phyloP scores from a whole-genome alignment of 2,888 invertebrate species.

The Zaprionus obscuricornis region DNA sequence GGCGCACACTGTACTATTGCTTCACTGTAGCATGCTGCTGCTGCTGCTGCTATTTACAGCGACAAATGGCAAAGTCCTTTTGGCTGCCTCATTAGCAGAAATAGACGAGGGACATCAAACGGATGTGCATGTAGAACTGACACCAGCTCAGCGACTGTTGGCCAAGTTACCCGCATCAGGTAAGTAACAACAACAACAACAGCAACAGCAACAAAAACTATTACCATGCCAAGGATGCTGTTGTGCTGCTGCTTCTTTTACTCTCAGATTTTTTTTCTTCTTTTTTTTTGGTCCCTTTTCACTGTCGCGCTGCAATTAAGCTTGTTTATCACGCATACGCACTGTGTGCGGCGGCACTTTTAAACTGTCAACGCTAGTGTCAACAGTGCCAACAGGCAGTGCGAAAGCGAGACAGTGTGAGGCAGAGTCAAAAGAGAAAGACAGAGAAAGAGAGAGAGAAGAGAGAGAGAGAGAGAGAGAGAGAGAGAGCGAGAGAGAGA shows the following conservation, averaged over 20 bases:
- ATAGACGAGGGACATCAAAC: neutral
- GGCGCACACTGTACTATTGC: neutral
- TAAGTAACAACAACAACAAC: slow-evolving; percentile 32
- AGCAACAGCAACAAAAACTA: neutral
- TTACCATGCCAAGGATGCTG: neutral
- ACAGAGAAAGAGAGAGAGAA: neutral
- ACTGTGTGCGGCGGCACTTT: slow-evolving; percentile 42
- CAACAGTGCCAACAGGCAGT: too few relatives aligned
- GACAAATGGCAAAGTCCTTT: slow-evolving; percentile 11
- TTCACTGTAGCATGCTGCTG: slow-evolving; percentile 6
- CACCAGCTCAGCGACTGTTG: slow-evolving; percentile 48
- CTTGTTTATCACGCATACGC: slow-evolving; percentile 73
- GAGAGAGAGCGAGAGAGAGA: too few relatives aligned
- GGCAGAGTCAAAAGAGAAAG: neutral
- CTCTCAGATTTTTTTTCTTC: too few relatives aligned
- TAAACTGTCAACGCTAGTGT: slow-evolving; percentile 18
- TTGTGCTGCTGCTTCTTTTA: neutral
- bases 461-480: neutral
- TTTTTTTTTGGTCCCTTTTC: neutral
- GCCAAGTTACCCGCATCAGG: slow-evolving; percentile 55
- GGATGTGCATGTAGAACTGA: slow-evolving; percentile 24
- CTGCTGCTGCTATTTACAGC: slow-evolving; percentile 1
- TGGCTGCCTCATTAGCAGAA: slow-evolving; percentile 49
- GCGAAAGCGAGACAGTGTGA: too few relatives aligned
- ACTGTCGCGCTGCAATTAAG: slow-evolving; percentile 56